Conservation (phyloP, 2,888 invertebrate species). For the Ectemnius lituratus region DNA sequence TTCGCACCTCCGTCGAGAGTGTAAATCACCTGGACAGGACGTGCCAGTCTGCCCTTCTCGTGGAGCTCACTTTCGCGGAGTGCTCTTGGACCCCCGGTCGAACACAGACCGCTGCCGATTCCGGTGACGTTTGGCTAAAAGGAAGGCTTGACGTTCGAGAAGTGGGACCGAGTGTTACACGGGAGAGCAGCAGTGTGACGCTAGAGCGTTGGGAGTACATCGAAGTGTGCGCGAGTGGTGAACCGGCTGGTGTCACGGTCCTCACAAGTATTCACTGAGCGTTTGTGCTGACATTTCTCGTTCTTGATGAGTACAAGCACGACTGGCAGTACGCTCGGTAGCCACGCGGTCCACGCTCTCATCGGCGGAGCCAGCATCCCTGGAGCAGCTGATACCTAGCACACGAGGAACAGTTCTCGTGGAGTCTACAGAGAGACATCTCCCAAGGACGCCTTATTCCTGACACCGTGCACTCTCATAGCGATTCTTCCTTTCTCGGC, state of each 20-base stretch:
- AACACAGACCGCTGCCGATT: no score
- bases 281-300: conserved; percentile 28
- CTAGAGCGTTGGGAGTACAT: conserved; percentile 2
- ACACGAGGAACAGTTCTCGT: conserved; percentile 49
- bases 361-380: conserved; percentile 45
- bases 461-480: conserved; percentile 43
- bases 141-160: background rate
- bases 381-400: conserved; percentile 59
- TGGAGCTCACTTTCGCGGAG: no score
- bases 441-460: conserved; percentile 27
- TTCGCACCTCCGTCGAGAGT: conserved; percentile 21
- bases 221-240: conserved; percentile 17
- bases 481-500: conserved; percentile 37
- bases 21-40: conserved; percentile 42
- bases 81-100: no score
- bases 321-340: conserved; percentile 54
- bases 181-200: background rate
- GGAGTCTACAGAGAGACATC: conserved; percentile 41
- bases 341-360: conserved; percentile 62
- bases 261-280: background rate
- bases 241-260: conserved; percentile 19
- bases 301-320: conserved; percentile 65
- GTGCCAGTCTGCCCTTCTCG: background rate
- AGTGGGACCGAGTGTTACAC: background rate
- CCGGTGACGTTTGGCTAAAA: no score